Conservation (phyloP, 2,888 invertebrate species). For the Tetrapedia diversipes region DNA sequence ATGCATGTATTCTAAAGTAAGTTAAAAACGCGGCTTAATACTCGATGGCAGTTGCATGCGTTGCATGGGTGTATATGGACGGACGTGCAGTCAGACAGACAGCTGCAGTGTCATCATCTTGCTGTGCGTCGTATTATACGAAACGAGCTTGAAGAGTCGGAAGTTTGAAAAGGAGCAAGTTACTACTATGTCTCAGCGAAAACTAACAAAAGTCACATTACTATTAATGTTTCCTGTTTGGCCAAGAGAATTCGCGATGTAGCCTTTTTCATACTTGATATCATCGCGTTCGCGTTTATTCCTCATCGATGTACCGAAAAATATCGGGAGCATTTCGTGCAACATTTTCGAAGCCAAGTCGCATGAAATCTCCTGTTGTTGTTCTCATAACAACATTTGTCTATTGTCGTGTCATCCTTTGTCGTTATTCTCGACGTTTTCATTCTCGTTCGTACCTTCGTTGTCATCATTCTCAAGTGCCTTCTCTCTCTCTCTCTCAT, state of each 20-base stretch:
- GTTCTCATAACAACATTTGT: constrained; percentile 41
- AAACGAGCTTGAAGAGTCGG: constrained; percentile 39
- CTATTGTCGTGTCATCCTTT: constrained; percentile 43
- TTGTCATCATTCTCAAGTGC: constrained; percentile 60
- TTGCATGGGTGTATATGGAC: constrained; percentile 62
- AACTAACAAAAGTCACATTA: constrained; percentile 47
- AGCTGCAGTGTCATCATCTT: constrained; percentile 63
- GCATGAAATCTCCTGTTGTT: constrained; percentile 54
- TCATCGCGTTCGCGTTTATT: constrained; percentile 55
- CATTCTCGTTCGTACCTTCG: constrained; percentile 39
- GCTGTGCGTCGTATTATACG: constrained; percentile 42
- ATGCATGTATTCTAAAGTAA: neutral
- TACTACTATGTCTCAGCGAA: constrained; percentile 63
- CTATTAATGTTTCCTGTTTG: constrained; percentile 51
- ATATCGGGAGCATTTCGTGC: constrained; percentile 54
- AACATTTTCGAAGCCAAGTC: constrained; percentile 54
- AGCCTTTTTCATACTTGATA: constrained; percentile 53
- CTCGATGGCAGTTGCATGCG: constrained; percentile 51
- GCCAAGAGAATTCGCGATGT: constrained; percentile 65
- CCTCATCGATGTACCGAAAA: constrained; percentile 68
- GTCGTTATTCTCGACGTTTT: constrained; percentile 47
- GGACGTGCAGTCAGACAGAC: constrained; percentile 38
- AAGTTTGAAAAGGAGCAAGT: constrained; percentile 51
- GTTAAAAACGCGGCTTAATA: constrained; percentile 45
- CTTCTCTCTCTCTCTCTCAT: constrained; percentile 53